Percentiles rank a stretch among this genome's conserved stretches.
These are phyloP conservation scores for Nebria ingens DNA, from an alignment of 1,140 invertebrate genomes.

Conservation along the genomic window DNA sequence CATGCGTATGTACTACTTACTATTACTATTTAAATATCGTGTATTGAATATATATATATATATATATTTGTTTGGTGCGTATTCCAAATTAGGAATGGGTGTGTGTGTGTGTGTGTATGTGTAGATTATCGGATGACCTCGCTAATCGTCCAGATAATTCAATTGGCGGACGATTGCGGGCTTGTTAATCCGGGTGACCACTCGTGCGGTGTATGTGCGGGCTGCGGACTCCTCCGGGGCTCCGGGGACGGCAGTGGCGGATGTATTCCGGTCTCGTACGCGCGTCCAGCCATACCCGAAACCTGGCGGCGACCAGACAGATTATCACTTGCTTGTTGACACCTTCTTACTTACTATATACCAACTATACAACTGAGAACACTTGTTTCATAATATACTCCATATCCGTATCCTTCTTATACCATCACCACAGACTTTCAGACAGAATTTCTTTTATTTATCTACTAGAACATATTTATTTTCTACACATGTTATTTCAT, in stretches of 20 bases:
- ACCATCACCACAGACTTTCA: too few species aligned
- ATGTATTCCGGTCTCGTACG: background rate
- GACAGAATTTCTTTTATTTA: too few species aligned
- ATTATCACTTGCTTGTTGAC: background rate
- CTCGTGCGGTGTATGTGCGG: background rate
- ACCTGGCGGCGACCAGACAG: background rate
- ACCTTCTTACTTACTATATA: too few species aligned
- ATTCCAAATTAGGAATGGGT: background rate
- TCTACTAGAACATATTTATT: too few species aligned
- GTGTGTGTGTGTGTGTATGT: background rate
- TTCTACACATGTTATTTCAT: too few species aligned
- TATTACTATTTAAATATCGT: too few species aligned
- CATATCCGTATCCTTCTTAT: too few species aligned
- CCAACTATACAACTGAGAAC: too few species aligned
- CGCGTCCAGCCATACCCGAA: background rate
- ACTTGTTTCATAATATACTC: too few species aligned
- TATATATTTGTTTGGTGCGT: too few species aligned
- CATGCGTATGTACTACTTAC: too few species aligned
- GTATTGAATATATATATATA: too few species aligned
- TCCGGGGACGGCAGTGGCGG: background rate
- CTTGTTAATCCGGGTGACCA: background rate
- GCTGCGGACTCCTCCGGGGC: background rate
- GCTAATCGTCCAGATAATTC: conserved; percentile 2
- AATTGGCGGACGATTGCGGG: background rate
- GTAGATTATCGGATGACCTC: background rate